Percentiles rank a stretch among this genome's conserved stretches.
These are phyloP conservation scores for Amphimedon queenslandica DNA, from an alignment of 37 sponge, comb jelly and placozoan species.

Conservation along the genomic window DNA sequence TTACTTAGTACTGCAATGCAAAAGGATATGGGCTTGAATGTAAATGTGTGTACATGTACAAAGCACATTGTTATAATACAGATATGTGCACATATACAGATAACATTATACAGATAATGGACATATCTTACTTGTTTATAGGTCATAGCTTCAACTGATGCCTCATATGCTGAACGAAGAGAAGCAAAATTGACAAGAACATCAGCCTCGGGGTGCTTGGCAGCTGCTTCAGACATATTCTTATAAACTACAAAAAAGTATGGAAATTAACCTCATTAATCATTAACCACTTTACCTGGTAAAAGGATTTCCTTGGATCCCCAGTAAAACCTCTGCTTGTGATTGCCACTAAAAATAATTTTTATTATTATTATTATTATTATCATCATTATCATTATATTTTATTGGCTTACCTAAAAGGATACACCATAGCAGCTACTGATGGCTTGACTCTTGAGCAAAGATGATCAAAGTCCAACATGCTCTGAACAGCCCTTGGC, in stretches of 20 bases:
- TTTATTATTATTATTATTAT: slow-evolving; percentile 1
- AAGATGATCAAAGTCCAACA: slow-evolving; percentile 92
- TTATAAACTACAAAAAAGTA: slow-evolving; percentile 69
- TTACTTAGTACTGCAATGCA: not conserved
- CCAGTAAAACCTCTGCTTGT: slow-evolving; percentile 97
- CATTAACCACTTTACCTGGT: slow-evolving; percentile 53
- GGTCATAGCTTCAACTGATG: slow-evolving; percentile 77
- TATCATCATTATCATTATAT: not conserved
- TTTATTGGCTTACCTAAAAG: slow-evolving; percentile 70
- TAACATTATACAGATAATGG: too few relatives aligned
- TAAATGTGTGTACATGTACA: not conserved
- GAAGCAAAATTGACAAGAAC: slow-evolving; percentile 95
- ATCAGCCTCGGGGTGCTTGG: slow-evolving; percentile 79
- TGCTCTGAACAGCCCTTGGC: slow-evolving; percentile 88
- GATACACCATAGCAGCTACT: slow-evolving; percentile 95
- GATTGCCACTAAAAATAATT: slow-evolving; percentile 69
- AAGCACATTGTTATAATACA: not conserved
- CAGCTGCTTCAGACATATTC: slow-evolving; percentile 82
- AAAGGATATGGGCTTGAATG: not conserved
- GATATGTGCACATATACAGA: too few relatives aligned
- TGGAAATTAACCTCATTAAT: not conserved
- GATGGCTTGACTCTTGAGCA: slow-evolving; percentile 86
- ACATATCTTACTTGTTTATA: slow-evolving; percentile 69
- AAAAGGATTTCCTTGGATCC: slow-evolving; percentile 91
- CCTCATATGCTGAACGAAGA: slow-evolving; percentile 89